Evolutionary conservation across 2,797 vertebrate genomes (phyloP), one percentile per base, ranked within the genome.

Genomic region (Ciconia nigra): DNA sequence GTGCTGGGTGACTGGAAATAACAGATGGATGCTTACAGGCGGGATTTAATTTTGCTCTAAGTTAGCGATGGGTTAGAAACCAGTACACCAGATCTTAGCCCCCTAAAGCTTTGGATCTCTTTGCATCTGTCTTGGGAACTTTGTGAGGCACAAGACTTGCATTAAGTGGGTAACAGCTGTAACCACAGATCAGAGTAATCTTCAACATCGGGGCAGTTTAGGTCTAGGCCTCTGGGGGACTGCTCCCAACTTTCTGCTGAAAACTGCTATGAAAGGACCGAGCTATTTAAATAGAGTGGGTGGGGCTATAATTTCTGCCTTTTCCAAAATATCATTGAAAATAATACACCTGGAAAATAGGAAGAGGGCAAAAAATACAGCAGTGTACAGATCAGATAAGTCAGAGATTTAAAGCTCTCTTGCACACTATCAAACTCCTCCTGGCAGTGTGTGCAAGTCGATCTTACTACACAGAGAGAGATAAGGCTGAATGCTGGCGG

Each of bases 11-110:
- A 90, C 65, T 87, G 92, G 91, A 97, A 96, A 91, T 96, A 97
- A 96, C 97, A 98, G 95, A 97, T 97, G 96, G 93, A 94, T 91
- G 90, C 95, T 83, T 95, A 95, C 66, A 83, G 91, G 77, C 5
- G n/a, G 91, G 92, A 96, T 96, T 93, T 96, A 96, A 95, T 96
- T 91, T 87, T 76, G 20, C 44, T 89, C 42, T 20, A 46, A 93
- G 62, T 89, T 70, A 89, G 77, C 26, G 10, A 35, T 77, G 84
- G 89, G 78, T 95, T 92, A 81, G 94, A 72, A 97, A 96, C 77
- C 52, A 70, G 69, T 62, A 66, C 5, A 59, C 47, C 24, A 61
- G 39, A 84, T 72, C 67, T 71, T 37, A 93, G 55, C 18, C n/a
- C 65, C 42, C 54, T 66, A 42, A 93, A 92, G 84, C 76, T 91